These are phyloP conservation scores for Zygogramma bicolorata DNA, from an alignment of 2,888 invertebrate genomes.

Conservation along the genomic window DNA sequence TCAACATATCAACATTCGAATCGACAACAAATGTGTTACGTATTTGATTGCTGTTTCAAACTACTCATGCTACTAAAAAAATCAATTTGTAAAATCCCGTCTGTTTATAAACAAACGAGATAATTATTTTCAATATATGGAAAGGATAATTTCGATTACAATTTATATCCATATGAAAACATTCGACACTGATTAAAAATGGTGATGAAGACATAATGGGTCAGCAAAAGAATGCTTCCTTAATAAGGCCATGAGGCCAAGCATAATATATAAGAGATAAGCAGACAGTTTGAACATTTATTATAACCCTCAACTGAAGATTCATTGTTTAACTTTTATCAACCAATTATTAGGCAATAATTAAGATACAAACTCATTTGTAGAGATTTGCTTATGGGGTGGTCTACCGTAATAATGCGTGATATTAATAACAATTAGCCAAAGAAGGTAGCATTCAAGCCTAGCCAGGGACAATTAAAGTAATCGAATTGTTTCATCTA, in stretches of 20 bases:
- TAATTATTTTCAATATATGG: background rate
- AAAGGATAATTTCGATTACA: background rate
- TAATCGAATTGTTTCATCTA: too few relatives aligned
- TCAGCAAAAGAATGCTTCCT: background rate
- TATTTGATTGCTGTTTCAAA: too few relatives aligned
- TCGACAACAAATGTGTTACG: too few relatives aligned
- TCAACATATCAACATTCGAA: too few relatives aligned
- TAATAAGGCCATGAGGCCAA: conserved; percentile 12
- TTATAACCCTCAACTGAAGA: background rate
- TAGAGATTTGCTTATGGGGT: background rate
- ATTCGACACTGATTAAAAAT: background rate
- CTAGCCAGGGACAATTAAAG: too few relatives aligned
- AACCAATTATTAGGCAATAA: background rate
- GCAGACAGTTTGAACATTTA: background rate
- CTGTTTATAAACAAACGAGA: background rate
- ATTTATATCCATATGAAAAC: background rate
- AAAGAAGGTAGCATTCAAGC: too few relatives aligned
- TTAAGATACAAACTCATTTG: background rate
- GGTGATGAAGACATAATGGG: conserved; percentile 6
- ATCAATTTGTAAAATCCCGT: background rate
- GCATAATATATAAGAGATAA: conserved; percentile 8
- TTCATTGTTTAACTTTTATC: conserved; percentile 7
- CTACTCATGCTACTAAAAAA: background rate
- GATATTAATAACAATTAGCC: background rate
- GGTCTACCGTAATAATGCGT: background rate